A percentile compares a stretch with the other conserved stretches of the same genome.
These are phyloP conservation scores for Elaphurus davidianus DNA, from an alignment of 2,113 vertebrate genomes.

Conservation along the genomic window DNA sequence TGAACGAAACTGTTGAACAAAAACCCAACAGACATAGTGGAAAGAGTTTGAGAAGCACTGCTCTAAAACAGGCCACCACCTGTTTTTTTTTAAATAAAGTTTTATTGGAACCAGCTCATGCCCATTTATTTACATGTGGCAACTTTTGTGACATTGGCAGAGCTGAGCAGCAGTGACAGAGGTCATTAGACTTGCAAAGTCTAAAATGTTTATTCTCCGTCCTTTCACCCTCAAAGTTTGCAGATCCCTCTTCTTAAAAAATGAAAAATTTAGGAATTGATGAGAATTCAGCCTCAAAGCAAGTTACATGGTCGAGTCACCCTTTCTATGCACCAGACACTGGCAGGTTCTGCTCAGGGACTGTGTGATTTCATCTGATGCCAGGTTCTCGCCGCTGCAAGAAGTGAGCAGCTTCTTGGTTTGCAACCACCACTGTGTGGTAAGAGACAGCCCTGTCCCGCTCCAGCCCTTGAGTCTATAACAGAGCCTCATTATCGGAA, in stretches of 20 bases:
- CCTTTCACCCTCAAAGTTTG: background rate
- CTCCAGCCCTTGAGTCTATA: background rate
- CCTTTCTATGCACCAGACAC: background rate
- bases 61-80: background rate
- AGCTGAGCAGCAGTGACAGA: background rate
- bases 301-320: background rate
- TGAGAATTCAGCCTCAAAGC: background rate
- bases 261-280: background rate
- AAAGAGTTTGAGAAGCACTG: background rate
- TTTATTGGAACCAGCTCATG: background rate
- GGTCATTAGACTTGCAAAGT: background rate
- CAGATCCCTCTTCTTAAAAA: background rate
- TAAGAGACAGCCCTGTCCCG: background rate
- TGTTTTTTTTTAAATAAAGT: background rate
- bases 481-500: background rate
- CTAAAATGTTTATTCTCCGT: background rate
- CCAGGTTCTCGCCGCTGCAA: background rate
- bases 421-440: background rate
- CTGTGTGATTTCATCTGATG: background rate
- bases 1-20: background rate
- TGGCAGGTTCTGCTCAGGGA: accelerated
- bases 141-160: background rate
- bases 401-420: background rate
- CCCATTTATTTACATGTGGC: background rate
- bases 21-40: background rate